Evolutionary conservation across 2,888 invertebrate genomes (phyloP).

Genomic region (Conomelus anceps): DNA sequence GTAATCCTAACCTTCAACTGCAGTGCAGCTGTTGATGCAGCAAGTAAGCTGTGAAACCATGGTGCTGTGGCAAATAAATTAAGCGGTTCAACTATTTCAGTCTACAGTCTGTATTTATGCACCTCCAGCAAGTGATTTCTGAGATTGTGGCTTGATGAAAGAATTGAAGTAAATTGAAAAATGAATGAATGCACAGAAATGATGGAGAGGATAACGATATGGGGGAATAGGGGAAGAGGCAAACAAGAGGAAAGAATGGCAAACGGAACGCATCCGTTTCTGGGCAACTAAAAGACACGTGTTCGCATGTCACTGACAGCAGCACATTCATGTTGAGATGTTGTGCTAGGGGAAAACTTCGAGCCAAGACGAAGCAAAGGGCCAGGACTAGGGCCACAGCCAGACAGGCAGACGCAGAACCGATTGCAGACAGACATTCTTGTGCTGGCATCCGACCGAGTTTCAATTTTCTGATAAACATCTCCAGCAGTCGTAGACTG

Average conservation of each 20-base stretch:
- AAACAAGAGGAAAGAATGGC: not conserved
- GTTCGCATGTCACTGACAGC: not conserved
- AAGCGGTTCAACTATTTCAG: too few species aligned
- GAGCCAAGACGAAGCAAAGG: not conserved
- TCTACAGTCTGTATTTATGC: too few species aligned
- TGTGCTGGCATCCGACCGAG: not conserved
- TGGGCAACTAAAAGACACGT: not conserved
- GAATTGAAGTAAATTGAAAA: too few species aligned
- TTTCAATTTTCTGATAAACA: not conserved
- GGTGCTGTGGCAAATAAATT: too few species aligned
- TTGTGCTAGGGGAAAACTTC: not conserved
- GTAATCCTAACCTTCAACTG: too few species aligned
- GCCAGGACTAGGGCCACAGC: not conserved
- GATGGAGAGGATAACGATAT: not conserved
- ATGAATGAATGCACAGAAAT: not conserved
- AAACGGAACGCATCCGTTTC: not conserved
- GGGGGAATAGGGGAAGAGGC: not conserved
- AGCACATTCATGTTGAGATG: not conserved
- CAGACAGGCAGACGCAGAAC: not conserved
- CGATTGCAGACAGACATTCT: not conserved
- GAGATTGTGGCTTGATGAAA: too few species aligned
- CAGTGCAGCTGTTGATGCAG: too few species aligned
- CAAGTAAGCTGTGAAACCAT: too few species aligned
- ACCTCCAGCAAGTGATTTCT: too few species aligned
- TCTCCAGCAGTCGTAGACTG: not conserved